Percentiles rank a stretch among this genome's conserved stretches.
Conservation (phyloP, 2,113 vertebrate genomes). For the Amazona guildingii region DNA sequence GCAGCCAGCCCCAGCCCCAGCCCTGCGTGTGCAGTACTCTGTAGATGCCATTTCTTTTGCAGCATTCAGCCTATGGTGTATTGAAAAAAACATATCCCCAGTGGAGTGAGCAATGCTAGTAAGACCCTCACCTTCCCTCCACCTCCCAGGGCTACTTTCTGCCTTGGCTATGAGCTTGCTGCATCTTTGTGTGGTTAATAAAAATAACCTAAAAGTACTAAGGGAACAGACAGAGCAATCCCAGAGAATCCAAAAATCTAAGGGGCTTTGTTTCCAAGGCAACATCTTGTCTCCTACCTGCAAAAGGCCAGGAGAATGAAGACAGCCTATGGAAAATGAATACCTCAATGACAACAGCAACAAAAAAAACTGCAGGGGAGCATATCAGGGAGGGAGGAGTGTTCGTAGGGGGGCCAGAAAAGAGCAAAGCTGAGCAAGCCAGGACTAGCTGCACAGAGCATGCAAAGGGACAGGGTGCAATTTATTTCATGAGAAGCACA, state of each 20-base stretch:
- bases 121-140: neutral
- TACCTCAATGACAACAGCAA: constrained; percentile 50
- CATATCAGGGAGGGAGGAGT: neutral
- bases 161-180: constrained; percentile 13
- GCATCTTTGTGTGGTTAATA: constrained; percentile 59
- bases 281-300: constrained; percentile 79
- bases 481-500: constrained; percentile 21
- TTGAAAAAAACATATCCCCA: neutral
- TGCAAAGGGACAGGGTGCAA: neutral
- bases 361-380: constrained; percentile 42
- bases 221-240: constrained; percentile 48
- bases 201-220: constrained; percentile 56
- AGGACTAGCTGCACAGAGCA: neutral
- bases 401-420: neutral
- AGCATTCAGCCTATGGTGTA: neutral
- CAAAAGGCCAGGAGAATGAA: constrained; percentile 64
- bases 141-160: constrained; percentile 34
- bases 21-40: neutral
- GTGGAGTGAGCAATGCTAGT: neutral
- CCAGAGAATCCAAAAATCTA: constrained; percentile 67
- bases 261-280: constrained; percentile 78
- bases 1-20: neutral
- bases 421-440: neutral
- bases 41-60: neutral
- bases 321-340: constrained; percentile 78